A percentile compares a stretch with the other conserved stretches of the same genome.
phyloP scores from a whole-genome alignment of 2,797 vertebrate species.

The Parauchenoglanis ngamensis region DNA sequence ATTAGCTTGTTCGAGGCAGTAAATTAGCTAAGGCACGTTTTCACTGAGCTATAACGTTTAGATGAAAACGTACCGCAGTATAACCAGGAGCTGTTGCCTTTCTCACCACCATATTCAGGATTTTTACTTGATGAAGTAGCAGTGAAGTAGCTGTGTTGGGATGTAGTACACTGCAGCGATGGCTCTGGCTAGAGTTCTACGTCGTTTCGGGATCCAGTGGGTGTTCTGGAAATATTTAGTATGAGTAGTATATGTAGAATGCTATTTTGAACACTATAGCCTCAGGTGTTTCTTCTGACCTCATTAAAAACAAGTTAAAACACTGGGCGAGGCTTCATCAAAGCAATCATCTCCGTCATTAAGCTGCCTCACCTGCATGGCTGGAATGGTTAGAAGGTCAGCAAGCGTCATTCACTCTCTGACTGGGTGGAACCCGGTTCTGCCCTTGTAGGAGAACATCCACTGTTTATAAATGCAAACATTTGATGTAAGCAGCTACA shows the following conservation, averaged over 20 bases:
- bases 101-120: not conserved
- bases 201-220: not conserved
- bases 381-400: not conserved
- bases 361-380: not conserved
- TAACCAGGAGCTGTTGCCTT: not conserved
- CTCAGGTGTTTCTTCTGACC: not conserved
- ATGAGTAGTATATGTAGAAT: not conserved
- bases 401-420: not conserved
- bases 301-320: not conserved
- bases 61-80: not conserved
- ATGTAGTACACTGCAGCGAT: not conserved
- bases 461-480: not conserved
- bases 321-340: not conserved
- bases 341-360: not conserved
- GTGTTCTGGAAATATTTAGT: not conserved
- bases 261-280: not conserved
- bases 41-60: not conserved
- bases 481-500: not conserved
- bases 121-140: not conserved
- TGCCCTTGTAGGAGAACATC: not conserved
- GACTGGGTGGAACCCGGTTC: not conserved
- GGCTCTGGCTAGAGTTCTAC: not conserved
- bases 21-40: not conserved
- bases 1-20: not conserved
- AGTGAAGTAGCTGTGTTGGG: not conserved